Evolutionary conservation across 2,888 invertebrate species (phyloP).

Genomic region (Andrena bucephala): DNA sequence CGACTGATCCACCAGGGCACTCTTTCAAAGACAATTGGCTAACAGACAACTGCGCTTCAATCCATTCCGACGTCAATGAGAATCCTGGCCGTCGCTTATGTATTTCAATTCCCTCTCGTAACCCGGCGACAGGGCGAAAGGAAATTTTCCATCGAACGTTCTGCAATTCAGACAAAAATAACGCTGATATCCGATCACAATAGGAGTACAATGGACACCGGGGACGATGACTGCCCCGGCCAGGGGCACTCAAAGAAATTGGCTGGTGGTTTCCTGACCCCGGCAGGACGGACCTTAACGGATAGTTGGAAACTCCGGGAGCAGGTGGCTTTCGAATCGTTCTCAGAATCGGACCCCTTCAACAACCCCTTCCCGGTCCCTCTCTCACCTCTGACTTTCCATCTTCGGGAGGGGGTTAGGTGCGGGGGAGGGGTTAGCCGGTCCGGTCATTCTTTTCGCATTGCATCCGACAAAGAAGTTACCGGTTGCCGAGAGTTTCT

Average conservation of each 20-base stretch:
- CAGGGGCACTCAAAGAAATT: conserved; percentile 83
- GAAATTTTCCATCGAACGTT: conserved; percentile 52
- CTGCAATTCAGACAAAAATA: conserved; percentile 77
- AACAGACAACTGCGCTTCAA: neutral
- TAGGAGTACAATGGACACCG: conserved; percentile 77
- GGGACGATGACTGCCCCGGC: conserved; percentile 71
- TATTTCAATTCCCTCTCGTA: conserved; percentile 8
- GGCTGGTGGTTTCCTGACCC: conserved; percentile 81
- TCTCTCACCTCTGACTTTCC: conserved; percentile 60
- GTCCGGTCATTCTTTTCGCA: conserved; percentile 73
- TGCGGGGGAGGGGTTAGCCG: conserved; percentile 4
- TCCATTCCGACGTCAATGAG: neutral
- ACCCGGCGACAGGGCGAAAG: conserved; percentile 21
- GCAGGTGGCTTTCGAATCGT: conserved; percentile 76
- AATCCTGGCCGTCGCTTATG: neutral
- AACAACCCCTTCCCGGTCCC: conserved; percentile 51
- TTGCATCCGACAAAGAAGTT: conserved; percentile 70
- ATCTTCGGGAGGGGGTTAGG: conserved; percentile 24
- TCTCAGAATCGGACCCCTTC: conserved; percentile 64
- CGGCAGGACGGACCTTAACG: conserved; percentile 75
- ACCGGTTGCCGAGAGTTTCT: conserved; percentile 61
- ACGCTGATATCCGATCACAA: conserved; percentile 80
- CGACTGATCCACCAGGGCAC: neutral
- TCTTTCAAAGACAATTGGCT: neutral
- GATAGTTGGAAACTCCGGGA: conserved; percentile 79